Percentiles rank a stretch among this genome's conserved stretches.
Conservation (phyloP, 1,140 invertebrate species). For the Drosophila sucinea region DNA sequence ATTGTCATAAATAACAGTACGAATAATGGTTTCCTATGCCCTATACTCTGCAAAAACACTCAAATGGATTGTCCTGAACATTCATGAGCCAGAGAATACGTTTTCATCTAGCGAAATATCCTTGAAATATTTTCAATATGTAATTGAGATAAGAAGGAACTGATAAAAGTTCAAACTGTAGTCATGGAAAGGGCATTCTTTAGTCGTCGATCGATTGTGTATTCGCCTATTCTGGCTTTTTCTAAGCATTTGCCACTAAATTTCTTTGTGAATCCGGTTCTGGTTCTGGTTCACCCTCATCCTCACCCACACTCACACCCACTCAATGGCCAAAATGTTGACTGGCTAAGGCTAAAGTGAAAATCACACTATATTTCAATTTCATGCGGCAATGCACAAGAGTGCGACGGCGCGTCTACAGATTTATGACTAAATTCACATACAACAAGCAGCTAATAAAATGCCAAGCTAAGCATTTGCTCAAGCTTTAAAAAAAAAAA, state of each 20-base stretch:
- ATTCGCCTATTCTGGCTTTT: constrained; percentile 30
- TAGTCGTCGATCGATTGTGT: not conserved
- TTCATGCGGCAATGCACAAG: constrained; percentile 73
- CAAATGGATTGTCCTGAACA: not conserved
- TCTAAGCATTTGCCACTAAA: constrained; percentile 68
- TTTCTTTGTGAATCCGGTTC: constrained; percentile 33
- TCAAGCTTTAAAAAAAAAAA: constrained; percentile 25
- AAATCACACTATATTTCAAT: constrained; percentile 82
- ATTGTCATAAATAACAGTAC: constrained; percentile 72
- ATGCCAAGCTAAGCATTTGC: constrained; percentile 75
- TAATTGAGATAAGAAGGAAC: not conserved
- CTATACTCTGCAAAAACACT: constrained; percentile 21
- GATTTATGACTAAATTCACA: constrained; percentile 81
- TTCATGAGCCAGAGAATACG: not conserved
- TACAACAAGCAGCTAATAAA: constrained; percentile 80
- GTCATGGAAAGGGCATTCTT: constrained; percentile 31
- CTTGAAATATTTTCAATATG: not conserved
- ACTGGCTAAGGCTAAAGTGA: constrained; percentile 71
- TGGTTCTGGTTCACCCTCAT: constrained; percentile 23
- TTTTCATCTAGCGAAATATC: not conserved
- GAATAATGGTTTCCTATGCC: constrained; percentile 59
- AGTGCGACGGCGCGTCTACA: constrained; percentile 64
- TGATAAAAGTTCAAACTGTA: not conserved
- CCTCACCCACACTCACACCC: not conserved
- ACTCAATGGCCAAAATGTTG: constrained; percentile 8